Evolutionary conservation across 2,888 invertebrate genomes (phyloP), one percentile per base, ranked within the genome.

Genomic region (Calliphora vomitoria): DNA sequence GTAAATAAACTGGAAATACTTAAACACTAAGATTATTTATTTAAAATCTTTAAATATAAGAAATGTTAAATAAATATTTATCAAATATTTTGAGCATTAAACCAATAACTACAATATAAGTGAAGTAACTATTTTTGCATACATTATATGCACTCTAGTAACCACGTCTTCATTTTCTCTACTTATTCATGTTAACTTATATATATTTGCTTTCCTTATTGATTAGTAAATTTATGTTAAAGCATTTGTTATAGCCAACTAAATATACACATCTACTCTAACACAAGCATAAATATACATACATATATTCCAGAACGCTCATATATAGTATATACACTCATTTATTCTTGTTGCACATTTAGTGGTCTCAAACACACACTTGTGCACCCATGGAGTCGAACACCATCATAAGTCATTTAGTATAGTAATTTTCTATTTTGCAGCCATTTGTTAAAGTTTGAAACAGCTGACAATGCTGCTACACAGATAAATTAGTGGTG

Each of bases 401-500:
- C 44, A 20, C 76, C 64, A 84, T 81, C 84, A 87, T 84, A 84
- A 84, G 84, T 87, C 87, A 87, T 87, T 82, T 84, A 78, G 87
- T 8, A 87, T 84, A 87, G 87, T 87, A 87, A 87, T 87, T 87
- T 87, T 87, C 82, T 60, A 78, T 86, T 82, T 78, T 72, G 31
- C 71, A 75, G 41, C 74, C 83, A 87, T 87, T 87, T 87, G 81
- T 87, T 87, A 78, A 74, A 87, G 76, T 84, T 84, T 66, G 66
- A 84, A 87, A 87, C 87, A 87, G 84, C 87, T 87, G 87, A 87
- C 87, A 87, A 62, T 58, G 87, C 87, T 58, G 87, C 87, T 78
- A 82, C 87, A 84, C 78, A 87, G 81, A 87, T 87, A 87, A 87
- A 87, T 87, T 87, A 87, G 84, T 84, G 84, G 83, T 84, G 83